Evolutionary conservation across 2,888 invertebrate genomes (phyloP), one percentile per base, ranked within the genome.

Genomic region (Anodontia alba): DNA sequence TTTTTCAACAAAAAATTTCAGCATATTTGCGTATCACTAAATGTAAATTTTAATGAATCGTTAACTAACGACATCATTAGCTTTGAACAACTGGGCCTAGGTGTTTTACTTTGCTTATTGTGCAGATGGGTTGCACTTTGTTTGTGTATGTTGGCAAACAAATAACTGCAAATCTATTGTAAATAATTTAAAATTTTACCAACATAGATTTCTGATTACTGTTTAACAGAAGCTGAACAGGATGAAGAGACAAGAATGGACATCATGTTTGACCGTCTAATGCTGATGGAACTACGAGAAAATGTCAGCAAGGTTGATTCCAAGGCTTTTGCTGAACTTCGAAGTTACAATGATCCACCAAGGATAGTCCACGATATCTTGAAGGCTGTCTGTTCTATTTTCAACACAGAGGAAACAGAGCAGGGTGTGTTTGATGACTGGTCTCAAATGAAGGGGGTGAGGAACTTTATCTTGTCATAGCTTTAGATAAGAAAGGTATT

Each of bases 181-280:
- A n/a, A n/a, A n/a, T n/a, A n/a, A n/a, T n/a, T n/a, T n/a, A n/a
- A n/a, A n/a, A n/a, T n/a, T n/a, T n/a, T n/a, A n/a, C n/a, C n/a
- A n/a, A n/a, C n/a, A n/a, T n/a, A n/a, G n/a, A 42, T 42, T 42
- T 42, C 15, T 42, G 42, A 10, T 15, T 42, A 42, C 42, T 49
- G 10, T 49, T 49, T 23, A 54, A 80, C 89, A 93, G 94, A 94
- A 89, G 92, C 91, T 29, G 93, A 93, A 78, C 87, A 89, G 51
- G 88, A 91, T 81, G 91, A 92, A 51, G 91, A 92, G 29, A 87
- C 89, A 8, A 86, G 93, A 57, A 91, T 93, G 81, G 94, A 93
- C 80, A 92, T 94, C 69, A 93, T 94, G 91, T 94, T 94, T 89
- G 94, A 94, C 78, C 91, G 94, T 12, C 87, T 94, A 38, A 94